Base-by-base conservation (phyloP, 2,113 vertebrate species). In the Toxotes chatareus region DNA sequence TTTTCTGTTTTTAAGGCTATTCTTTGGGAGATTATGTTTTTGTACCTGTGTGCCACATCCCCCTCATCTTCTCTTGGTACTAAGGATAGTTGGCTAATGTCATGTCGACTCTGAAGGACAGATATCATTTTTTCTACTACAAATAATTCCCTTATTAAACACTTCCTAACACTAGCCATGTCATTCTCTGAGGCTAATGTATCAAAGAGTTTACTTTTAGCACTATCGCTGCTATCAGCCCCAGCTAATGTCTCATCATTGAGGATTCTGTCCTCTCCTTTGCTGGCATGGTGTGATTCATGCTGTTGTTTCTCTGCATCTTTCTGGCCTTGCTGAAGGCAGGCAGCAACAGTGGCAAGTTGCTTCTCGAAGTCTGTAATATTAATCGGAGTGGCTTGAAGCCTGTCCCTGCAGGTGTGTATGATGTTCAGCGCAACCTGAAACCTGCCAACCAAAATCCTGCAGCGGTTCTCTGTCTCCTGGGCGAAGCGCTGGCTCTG, bases 91-190 rank as follows among this genome's bases (percentile, higher is more conserved):
- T 92, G 87, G 27, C 93, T 92, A 0, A 90, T 90, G 1, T 83
- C 91, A 47, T 31, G 34, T 0, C 93, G 94, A 38, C 86, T 95
- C 90, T 94, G 93, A 38, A 98, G 72, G 32, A 95, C 95, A 31
- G 95, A 94, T 0, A 95, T 90, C 64, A 98, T 96, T 34, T 95
- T 96, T 73, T 89, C 94, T 27, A 97, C 93, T 5, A 97, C 70
- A 12, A 94, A 89, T 7, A 96, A 91, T 84, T 97, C 97, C 81
- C 93, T 95, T 2, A 90, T 92, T 73, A 97, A 93, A 68, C 91
- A 94, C 63, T 90, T 92, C 4, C 94, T 93, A 49, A 96, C 94
- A 44, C 92, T 92, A 59, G 84, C 91, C 21, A 91, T 46, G 51
- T 93, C 93, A 14, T 91, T 9, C 1, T 93, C 83, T 46, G 71